Evolutionary conservation across 2,888 invertebrate species (phyloP), one percentile per base, ranked within the genome.

Genomic region (Mythimna albipuncta): DNA sequence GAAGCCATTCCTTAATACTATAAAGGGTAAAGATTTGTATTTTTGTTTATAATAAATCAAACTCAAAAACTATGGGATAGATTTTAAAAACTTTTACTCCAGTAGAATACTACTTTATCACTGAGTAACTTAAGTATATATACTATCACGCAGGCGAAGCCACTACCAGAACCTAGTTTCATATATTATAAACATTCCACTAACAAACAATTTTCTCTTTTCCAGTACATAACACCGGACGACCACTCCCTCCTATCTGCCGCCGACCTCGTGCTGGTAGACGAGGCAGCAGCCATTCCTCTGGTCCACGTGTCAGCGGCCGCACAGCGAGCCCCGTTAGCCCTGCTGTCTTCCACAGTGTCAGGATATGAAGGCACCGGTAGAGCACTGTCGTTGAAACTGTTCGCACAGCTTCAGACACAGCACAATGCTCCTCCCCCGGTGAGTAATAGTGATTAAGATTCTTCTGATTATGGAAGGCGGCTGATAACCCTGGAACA

Each of bases 301-400:
- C 95, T 99, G 73, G 98, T 98, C 0, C 97, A 98, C 87, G 99
- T 99, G 0, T 98, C 99, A 83, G 97, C 98, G 62, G 97, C 98
- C 2, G 98, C 99, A 93, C 96, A 98, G 72, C 98, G 98, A 0
- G 99, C 99, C 0, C 99, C 99, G 88, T 97, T 99, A 52, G 98
- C 99, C 16, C 98, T 99, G 91, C 97, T 99, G 90, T 98, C 99
- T 0, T 99, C 99, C 0, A 99, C 99, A 0, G 98, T 99, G 58
- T 99, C 99, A 89, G 99, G 99, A 0, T 99, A 99, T 92, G 99
- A 99, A 95, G 99, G 99, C 69, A 99, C 99, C 0, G 99, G 99
- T 0, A 97, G 99, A 13, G 99, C 99, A 0, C 96, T 99, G 35
- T 99, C 99, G 0, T 95, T 99, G 69, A 99, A 99, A 93, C 96